Percentiles rank a stretch among this genome's conserved stretches.
These are phyloP conservation scores for Morinoia aosen DNA, from an alignment of 2,888 invertebrate genomes.

Conservation along the genomic window DNA sequence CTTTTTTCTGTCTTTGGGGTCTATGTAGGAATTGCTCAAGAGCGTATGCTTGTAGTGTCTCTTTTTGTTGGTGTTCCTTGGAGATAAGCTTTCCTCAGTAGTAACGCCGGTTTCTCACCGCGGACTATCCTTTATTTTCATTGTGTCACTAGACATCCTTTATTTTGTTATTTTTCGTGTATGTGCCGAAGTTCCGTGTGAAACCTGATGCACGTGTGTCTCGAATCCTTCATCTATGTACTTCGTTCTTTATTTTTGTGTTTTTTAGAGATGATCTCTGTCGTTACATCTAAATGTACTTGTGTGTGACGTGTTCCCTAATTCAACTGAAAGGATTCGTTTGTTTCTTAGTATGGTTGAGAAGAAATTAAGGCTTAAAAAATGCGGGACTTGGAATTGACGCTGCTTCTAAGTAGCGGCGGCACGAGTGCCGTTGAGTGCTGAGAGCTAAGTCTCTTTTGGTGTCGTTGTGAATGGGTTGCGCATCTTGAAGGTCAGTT, in stretches of 20 bases:
- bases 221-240: no score
- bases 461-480: background rate
- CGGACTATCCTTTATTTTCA: background rate
- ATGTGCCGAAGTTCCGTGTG: no score
- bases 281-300: background rate
- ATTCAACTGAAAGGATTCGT: background rate
- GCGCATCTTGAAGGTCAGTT: constrained; percentile 10
- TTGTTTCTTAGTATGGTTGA: background rate
- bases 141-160: no score
- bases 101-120: background rate
- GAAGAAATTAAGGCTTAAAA: background rate
- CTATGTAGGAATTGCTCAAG: no score
- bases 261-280: background rate
- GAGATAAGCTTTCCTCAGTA: background rate
- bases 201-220: no score
- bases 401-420: background rate
- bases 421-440: background rate
- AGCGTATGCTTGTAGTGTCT: no score
- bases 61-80: no score
- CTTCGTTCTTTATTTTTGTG: background rate
- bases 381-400: background rate
- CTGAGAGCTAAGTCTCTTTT: background rate
- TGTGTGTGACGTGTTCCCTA: background rate
- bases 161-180: no score
- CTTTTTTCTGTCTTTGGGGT: no score